A percentile compares a stretch with the other conserved stretches of the same genome.
Evolutionary conservation across 2,113 vertebrate species (phyloP).

Genomic region (Bombycilla garrulus): DNA sequence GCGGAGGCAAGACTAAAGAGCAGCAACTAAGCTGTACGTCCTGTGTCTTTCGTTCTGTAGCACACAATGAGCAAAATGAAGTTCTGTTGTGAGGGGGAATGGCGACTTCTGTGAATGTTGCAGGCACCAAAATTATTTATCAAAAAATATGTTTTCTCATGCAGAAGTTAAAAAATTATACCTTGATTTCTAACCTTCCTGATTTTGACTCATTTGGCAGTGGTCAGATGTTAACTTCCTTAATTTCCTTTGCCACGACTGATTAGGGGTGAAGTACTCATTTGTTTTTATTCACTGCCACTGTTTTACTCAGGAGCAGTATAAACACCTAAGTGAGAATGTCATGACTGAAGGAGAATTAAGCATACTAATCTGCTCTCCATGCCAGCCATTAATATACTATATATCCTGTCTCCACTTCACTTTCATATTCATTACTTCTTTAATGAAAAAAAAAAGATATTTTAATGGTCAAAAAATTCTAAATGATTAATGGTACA

Average conservation of each 20-base stretch:
- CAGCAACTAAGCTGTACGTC: neutral
- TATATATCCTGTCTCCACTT: conserved; percentile 56
- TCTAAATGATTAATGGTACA: conserved; percentile 74
- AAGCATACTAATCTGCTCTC: conserved; percentile 60
- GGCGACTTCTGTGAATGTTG: neutral
- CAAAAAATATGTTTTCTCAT: neutral
- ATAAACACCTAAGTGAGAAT: conserved; percentile 23
- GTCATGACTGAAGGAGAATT: conserved; percentile 57
- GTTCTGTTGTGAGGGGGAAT: neutral
- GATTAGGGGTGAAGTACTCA: neutral
- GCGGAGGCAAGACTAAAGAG: neutral
- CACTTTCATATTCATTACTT: conserved; percentile 72
- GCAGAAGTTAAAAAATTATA: neutral
- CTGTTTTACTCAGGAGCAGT: neutral
- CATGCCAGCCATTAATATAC: conserved; percentile 40
- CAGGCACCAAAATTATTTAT: neutral
- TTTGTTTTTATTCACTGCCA: neutral
- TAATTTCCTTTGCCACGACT: neutral
- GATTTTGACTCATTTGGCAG: neutral
- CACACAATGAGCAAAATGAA: neutral
- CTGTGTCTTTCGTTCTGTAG: neutral
- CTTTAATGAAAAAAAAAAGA: conserved; percentile 74
- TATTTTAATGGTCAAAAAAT: conserved; percentile 75
- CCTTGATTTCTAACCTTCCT: neutral
- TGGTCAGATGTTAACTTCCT: neutral